Conservation (phyloP, 2,113 vertebrate genomes). For the Agapornis roseicollis region DNA sequence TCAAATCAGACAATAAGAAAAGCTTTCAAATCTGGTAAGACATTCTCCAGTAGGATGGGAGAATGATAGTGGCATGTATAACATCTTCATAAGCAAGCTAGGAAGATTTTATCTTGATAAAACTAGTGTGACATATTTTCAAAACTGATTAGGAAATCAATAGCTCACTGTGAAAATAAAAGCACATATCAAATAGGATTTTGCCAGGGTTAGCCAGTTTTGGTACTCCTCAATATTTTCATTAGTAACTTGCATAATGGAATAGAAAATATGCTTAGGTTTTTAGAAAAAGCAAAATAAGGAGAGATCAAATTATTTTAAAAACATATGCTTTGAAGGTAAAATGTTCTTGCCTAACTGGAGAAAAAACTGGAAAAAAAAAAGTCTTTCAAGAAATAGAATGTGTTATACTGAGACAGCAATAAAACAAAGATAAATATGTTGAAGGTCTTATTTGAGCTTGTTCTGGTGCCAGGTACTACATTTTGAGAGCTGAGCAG, state of each 20-base stretch:
- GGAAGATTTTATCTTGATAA: background rate
- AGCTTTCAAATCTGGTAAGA: background rate
- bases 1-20: background rate
- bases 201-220: background rate
- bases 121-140: background rate
- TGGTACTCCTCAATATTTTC: background rate
- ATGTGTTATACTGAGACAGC: background rate
- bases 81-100: background rate
- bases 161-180: background rate
- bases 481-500: background rate
- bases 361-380: background rate
- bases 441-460: background rate
- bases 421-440: background rate
- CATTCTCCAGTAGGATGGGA: background rate
- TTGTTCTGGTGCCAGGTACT: background rate
- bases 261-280: background rate
- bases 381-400: background rate
- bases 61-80: background rate
- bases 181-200: background rate
- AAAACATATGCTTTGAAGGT: background rate
- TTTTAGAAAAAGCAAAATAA: background rate
- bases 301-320: background rate
- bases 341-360: background rate
- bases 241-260: background rate
- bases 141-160: background rate